Evolutionary conservation across 2,113 vertebrate species (phyloP).

Genomic region (Brevimyrus niger): DNA sequence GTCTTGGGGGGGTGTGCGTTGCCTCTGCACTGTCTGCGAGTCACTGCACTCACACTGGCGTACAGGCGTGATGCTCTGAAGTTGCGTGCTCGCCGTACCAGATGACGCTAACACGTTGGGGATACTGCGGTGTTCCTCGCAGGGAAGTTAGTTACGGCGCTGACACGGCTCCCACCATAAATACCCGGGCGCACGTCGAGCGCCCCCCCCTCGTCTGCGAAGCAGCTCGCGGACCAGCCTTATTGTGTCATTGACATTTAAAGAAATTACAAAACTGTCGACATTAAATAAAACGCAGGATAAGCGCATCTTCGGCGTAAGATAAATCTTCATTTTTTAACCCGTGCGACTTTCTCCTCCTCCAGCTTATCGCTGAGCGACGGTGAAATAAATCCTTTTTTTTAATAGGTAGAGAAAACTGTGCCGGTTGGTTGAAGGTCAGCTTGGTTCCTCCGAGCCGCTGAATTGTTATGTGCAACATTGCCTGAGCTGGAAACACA

Average conservation of each 20-base stretch:
- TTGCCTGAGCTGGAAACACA: too few species aligned
- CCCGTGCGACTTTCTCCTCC: background rate
- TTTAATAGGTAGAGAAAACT: background rate
- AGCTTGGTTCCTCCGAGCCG: background rate
- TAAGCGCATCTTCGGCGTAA: background rate
- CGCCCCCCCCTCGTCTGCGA: background rate
- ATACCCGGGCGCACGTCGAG: background rate
- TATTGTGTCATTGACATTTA: conserved; percentile 7
- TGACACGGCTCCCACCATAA: too few species aligned
- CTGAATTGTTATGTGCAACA: background rate
- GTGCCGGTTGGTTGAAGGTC: background rate
- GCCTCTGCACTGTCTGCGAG: background rate
- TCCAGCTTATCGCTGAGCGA: background rate
- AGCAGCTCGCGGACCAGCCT: background rate
- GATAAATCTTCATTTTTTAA: background rate
- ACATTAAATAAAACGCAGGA: background rate
- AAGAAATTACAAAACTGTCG: background rate
- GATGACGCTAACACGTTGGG: background rate
- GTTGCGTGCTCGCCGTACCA: background rate
- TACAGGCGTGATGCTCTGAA: background rate
- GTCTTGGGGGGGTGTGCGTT: background rate
- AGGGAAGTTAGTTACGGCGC: background rate
- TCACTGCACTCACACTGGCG: background rate
- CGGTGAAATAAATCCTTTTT: background rate
- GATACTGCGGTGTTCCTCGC: background rate